Evolutionary conservation across 2,113 vertebrate genomes (phyloP).

Genomic region (Peromyscus leucopus): DNA sequence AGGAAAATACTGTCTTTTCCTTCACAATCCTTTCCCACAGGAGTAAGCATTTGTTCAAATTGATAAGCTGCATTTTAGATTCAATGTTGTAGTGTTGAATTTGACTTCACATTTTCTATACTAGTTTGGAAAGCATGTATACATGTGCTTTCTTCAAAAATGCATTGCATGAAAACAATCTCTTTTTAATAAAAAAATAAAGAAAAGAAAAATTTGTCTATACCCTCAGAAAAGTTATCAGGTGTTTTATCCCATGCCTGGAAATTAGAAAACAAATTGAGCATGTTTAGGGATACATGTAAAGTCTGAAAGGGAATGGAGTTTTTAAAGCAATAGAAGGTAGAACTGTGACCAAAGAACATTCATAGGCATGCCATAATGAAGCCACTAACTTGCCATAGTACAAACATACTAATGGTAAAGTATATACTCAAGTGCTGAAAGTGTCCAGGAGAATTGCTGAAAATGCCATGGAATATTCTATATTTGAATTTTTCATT

Average conservation of each 20-base stretch:
- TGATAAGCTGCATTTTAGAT: neutral
- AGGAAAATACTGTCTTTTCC: neutral
- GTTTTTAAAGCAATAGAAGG: neutral
- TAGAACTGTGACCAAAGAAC: neutral
- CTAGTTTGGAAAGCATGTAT: neutral
- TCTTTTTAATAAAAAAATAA: neutral
- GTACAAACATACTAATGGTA: neutral
- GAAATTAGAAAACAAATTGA: neutral
- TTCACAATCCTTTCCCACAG: accelerated
- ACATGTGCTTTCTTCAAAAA: neutral
- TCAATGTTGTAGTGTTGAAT: neutral
- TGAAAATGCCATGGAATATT: neutral
- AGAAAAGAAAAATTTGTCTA: neutral
- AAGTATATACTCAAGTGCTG: neutral
- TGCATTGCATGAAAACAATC: neutral
- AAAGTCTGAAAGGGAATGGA: neutral
- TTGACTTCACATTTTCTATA: neutral
- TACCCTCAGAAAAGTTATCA: too few relatives aligned
- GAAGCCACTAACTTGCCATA: neutral
- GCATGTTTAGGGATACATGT: too few relatives aligned
- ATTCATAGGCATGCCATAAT: neutral
- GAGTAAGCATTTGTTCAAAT: neutral
- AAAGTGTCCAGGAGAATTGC: neutral
- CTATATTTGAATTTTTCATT: neutral
- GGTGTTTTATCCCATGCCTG: too few relatives aligned